Percentiles rank a stretch among this genome's conserved stretches.
phyloP scores from a whole-genome alignment of 2,888 invertebrate species.

The Dione vanillae region DNA sequence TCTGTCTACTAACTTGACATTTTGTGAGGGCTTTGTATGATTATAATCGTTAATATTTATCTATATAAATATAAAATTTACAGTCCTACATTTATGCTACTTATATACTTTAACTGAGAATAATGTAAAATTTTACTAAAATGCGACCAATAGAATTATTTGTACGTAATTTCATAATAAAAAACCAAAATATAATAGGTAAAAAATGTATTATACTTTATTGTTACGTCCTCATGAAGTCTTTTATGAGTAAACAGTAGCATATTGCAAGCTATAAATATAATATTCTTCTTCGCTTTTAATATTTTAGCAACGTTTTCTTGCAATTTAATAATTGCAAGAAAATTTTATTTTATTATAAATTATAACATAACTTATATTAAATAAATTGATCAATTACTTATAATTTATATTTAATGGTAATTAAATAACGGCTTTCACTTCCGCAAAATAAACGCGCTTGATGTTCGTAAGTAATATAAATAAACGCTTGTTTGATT shows the following conservation, averaged over 20 bases:
- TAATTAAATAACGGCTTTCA: background rate
- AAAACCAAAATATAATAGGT: too few species aligned
- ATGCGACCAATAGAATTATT: background rate
- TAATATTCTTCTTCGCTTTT: background rate
- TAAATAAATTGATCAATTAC: background rate
- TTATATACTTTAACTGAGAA: too few species aligned
- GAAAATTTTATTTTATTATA: too few species aligned
- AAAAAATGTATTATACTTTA: too few species aligned
- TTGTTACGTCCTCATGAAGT: background rate
- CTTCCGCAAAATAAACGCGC: background rate
- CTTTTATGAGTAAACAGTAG: background rate
- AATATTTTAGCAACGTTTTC: too few species aligned
- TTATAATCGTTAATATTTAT: too few species aligned
- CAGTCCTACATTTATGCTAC: too few species aligned
- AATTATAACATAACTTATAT: too few species aligned
- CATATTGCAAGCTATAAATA: background rate
- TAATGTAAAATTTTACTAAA: background rate
- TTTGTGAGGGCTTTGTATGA: background rate
- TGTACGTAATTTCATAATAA: background rate
- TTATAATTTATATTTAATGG: conserved; percentile 3
- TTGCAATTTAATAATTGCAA: too few species aligned
- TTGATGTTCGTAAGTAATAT: background rate
- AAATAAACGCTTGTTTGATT: background rate
- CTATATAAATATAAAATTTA: too few species aligned
- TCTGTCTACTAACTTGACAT: background rate